Percentiles rank a stretch among this genome's conserved stretches.
These are phyloP conservation scores for Agriopis leucophaearia DNA, from an alignment of 2,888 invertebrate species.

Conservation along the genomic window DNA sequence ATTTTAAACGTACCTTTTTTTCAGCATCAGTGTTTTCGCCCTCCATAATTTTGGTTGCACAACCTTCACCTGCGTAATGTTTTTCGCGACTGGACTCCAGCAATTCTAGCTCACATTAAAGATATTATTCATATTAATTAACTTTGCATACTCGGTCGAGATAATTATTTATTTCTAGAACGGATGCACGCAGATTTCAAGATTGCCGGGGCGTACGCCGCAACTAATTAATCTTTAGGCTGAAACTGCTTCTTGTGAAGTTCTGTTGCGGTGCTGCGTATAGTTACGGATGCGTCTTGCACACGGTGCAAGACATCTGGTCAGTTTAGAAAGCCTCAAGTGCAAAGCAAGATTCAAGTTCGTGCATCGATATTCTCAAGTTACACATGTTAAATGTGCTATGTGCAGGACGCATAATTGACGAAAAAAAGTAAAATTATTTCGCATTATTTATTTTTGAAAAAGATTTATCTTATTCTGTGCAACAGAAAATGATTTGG, in stretches of 20 bases:
- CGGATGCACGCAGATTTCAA: conserved; percentile 74
- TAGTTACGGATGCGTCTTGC: conserved; percentile 10
- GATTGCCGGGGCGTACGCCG: conserved; percentile 77
- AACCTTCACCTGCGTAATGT: conserved; percentile 55
- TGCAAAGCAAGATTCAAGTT: too few species aligned
- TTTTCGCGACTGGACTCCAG: conserved; percentile 68
- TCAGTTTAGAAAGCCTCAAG: too few species aligned
- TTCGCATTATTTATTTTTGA: too few species aligned
- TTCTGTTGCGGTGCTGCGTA: not conserved
- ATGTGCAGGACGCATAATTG: too few species aligned
- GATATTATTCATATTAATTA: conserved; percentile 61
- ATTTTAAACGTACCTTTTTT: conserved; percentile 63
- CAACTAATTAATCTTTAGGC: conserved; percentile 79
- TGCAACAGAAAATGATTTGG: too few species aligned
- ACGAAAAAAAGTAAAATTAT: too few species aligned
- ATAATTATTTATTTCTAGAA: conserved; percentile 77
- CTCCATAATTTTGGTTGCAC: conserved; percentile 55
- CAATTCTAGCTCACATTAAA: conserved; percentile 58
- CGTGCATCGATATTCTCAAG: too few species aligned
- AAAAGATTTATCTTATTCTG: too few species aligned
- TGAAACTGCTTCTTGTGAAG: conserved; percentile 52
- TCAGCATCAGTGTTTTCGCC: conserved; percentile 53
- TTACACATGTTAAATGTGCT: too few species aligned
- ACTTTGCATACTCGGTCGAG: conserved; percentile 74
- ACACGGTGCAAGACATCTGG: too few species aligned